phyloP scores from a whole-genome alignment of 2,888 invertebrate species.

The Sicus ferrugineus region DNA sequence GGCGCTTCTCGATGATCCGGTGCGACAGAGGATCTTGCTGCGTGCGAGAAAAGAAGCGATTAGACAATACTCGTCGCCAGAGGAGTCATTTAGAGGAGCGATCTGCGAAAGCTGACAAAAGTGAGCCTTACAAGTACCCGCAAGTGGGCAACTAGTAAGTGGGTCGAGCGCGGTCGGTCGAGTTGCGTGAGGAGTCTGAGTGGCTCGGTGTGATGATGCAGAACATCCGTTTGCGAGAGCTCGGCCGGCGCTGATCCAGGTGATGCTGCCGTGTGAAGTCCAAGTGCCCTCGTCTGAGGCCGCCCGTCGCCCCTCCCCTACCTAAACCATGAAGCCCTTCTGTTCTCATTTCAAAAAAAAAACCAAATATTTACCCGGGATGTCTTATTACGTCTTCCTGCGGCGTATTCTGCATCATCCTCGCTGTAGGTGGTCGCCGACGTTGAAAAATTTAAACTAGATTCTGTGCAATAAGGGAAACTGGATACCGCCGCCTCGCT shows the following conservation, averaged over 20 bases:
- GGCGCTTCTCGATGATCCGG: slow-evolving; percentile 93
- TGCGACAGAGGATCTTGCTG: slow-evolving; percentile 98
- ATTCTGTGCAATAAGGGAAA: slow-evolving; percentile 66
- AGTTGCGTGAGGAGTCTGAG: not conserved
- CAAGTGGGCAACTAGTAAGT: too few species aligned
- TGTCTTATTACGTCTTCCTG: slow-evolving; percentile 77
- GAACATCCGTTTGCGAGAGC: slow-evolving; percentile 41
- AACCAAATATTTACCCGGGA: slow-evolving; percentile 68
- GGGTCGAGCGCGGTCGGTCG: slow-evolving; percentile 25
- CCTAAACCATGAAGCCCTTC: not conserved
- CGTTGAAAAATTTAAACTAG: slow-evolving; percentile 73
- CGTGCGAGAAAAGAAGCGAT: not conserved
- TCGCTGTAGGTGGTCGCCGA: slow-evolving; percentile 71
- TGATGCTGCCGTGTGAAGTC: not conserved
- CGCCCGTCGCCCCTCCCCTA: not conserved
- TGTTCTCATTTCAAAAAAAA: slow-evolving; percentile 15
- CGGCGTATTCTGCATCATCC: slow-evolving; percentile 76
- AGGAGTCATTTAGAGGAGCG: not conserved
- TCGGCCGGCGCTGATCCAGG: slow-evolving; percentile 31
- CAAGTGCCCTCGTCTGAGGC: not conserved
- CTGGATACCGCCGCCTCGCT: slow-evolving; percentile 65
- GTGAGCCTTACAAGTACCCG: not conserved
- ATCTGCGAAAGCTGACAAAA: not conserved
- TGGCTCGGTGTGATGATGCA: slow-evolving; percentile 45
- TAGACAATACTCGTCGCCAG: not conserved